Percentiles rank a stretch among this genome's conserved stretches.
Conservation (phyloP, 2,113 vertebrate species). For the Pomatorhinus ruficollis region DNA sequence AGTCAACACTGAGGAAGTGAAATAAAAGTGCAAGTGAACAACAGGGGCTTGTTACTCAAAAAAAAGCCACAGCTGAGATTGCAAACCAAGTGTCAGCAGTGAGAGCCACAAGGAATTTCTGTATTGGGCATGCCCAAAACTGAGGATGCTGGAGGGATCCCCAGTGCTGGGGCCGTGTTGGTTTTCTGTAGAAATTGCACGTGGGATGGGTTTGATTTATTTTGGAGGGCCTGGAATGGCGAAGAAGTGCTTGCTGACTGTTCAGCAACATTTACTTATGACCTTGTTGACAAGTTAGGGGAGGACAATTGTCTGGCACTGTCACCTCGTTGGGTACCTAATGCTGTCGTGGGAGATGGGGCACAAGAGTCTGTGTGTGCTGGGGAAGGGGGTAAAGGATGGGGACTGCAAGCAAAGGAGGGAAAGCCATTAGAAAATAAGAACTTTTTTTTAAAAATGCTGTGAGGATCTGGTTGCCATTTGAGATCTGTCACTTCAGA, state of each 20-base stretch:
- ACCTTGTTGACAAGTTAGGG: neutral
- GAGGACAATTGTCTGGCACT: neutral
- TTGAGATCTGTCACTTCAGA: neutral
- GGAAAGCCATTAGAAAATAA: neutral
- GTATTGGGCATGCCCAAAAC: fast-evolving
- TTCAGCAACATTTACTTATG: neutral
- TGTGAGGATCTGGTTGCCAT: neutral
- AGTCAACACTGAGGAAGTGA: neutral
- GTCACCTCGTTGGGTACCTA: neutral
- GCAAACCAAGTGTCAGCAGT: neutral
- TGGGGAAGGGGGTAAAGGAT: neutral
- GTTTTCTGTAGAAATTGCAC: neutral
- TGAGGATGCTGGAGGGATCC: neutral
- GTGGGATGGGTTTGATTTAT: neutral
- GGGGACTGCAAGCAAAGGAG: neutral
- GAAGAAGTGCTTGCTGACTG: neutral
- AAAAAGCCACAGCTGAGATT: neutral
- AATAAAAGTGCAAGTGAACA: neutral
- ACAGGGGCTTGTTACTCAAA: neutral
- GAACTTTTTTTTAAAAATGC: neutral
- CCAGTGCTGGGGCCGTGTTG: neutral
- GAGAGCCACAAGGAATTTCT: neutral
- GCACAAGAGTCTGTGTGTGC: neutral
- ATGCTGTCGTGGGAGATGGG: neutral
- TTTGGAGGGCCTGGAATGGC: neutral